Percentiles rank a stretch among this genome's conserved stretches.
Evolutionary conservation across 2,888 invertebrate species (phyloP).

Genomic region (Eupithecia subumbrata): DNA sequence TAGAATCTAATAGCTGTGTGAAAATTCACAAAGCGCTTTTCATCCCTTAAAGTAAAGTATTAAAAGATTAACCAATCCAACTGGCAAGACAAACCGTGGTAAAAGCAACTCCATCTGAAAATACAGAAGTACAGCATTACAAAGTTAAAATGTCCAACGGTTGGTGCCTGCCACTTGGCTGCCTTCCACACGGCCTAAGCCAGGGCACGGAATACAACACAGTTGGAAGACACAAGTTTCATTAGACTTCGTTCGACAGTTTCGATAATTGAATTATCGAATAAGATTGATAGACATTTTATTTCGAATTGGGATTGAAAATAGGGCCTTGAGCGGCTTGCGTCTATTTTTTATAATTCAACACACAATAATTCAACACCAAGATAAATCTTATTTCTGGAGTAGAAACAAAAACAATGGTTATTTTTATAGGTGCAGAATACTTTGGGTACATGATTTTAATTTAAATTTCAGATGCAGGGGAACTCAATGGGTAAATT

Average conservation of each 20-base stretch:
- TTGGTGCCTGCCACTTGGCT: conserved; percentile 36
- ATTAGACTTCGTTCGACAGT: not conserved
- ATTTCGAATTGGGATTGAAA: not conserved
- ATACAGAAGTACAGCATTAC: conserved; percentile 14
- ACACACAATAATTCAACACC: not conserved
- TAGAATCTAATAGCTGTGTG: not conserved
- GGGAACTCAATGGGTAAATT: not conserved
- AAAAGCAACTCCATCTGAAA: conserved; percentile 4
- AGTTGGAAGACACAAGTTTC: not conserved
- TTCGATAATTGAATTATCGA: conserved; percentile 5
- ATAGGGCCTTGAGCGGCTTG: not conserved
- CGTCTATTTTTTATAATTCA: not conserved
- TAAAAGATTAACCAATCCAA: not conserved
- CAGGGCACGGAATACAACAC: conserved; percentile 8
- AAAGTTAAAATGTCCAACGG: conserved; percentile 28
- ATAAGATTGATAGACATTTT: not conserved
- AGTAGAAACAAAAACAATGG: not conserved
- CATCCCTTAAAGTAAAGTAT: not conserved
- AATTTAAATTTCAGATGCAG: not conserved
- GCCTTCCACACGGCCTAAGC: conserved; percentile 30
- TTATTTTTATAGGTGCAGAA: not conserved
- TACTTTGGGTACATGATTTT: not conserved
- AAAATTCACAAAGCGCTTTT: not conserved
- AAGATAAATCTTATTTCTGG: not conserved
- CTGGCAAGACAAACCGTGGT: not conserved